Evolutionary conservation across 2,113 vertebrate genomes (phyloP), one percentile per base, ranked within the genome.

Genomic region (Calypte anna): DNA sequence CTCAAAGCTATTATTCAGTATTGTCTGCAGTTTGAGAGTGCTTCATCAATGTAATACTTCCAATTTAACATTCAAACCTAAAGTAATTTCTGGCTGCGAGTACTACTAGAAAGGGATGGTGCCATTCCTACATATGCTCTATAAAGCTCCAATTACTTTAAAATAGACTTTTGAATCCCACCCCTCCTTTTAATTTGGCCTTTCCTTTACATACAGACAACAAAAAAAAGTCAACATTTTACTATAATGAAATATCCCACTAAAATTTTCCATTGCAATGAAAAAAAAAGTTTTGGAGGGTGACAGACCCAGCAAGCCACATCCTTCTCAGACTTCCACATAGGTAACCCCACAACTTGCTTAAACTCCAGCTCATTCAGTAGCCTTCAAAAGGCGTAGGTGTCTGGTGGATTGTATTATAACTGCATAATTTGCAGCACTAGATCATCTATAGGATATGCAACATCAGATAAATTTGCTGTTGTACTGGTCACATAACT

Each of bases 331-430:
- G 18, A 76, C n/a, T 87, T 79, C 18, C 38, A 73, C 14, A 4
- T 43, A 38, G 14, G 7, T 24, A 91, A 68, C 21, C 12, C 50
- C 12, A 38, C 36, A 50, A 50, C 25, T 76, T 74, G n/a, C 55
- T 90, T 67, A 57, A 33, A 51, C 28, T 75, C 57, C 76, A 81
- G 68, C 61, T 91, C 64, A 78, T 83, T 88, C 13, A 0, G 70
- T 4, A 88, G 58, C 76, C 36, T 93, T 95, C 88, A 72, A 36
- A 85, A 86, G 76, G 53, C 91, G 67, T 30, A 75, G 72, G 68
- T 36, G 14, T 59, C 88, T 96, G 90, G 94, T 86, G 85, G 88
- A 97, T 96, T 69, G 59, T 62, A 82, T 90, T 95, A 88, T 50
- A 90, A 78, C 61, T 33, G 40, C 79, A 28, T 86, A 63, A 94